phyloP scores from a whole-genome alignment of 2,888 invertebrate genomes.

The Teleogryllus oceanicus region DNA sequence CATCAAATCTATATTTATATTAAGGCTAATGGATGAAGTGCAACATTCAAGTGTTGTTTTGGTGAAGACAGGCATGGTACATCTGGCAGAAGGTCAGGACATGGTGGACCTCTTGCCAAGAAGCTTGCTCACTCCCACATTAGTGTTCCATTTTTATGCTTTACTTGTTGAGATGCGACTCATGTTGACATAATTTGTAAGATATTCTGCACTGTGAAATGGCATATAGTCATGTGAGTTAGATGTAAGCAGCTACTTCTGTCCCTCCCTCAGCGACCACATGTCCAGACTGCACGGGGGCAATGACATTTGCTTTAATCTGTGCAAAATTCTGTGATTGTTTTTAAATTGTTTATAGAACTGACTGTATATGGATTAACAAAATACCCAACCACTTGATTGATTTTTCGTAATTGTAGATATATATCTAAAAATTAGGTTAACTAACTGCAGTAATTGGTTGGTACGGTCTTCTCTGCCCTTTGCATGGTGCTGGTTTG shows the following conservation, averaged over 20 bases:
- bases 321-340: slow-evolving; percentile 6
- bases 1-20: background rate
- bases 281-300: background rate
- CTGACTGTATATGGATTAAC: background rate
- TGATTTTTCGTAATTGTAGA: no score
- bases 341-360: background rate
- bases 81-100: background rate
- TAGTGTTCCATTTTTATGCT: slow-evolving; percentile 10
- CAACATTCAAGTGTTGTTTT: background rate
- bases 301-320: background rate
- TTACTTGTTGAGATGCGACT: background rate
- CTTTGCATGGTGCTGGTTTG: background rate
- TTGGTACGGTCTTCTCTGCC: no score
- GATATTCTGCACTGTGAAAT: background rate
- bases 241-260: slow-evolving; percentile 2
- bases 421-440: no score
- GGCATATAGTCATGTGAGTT: background rate
- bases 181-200: slow-evolving; percentile 12
- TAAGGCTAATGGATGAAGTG: background rate
- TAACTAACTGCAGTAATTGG: no score
- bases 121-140: slow-evolving; percentile 1
- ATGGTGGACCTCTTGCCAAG: background rate
- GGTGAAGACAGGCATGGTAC: background rate
- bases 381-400: no score
- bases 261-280: slow-evolving; percentile 1